Evolutionary conservation across 2,888 invertebrate species (phyloP).

Genomic region (Lamproptera curius): DNA sequence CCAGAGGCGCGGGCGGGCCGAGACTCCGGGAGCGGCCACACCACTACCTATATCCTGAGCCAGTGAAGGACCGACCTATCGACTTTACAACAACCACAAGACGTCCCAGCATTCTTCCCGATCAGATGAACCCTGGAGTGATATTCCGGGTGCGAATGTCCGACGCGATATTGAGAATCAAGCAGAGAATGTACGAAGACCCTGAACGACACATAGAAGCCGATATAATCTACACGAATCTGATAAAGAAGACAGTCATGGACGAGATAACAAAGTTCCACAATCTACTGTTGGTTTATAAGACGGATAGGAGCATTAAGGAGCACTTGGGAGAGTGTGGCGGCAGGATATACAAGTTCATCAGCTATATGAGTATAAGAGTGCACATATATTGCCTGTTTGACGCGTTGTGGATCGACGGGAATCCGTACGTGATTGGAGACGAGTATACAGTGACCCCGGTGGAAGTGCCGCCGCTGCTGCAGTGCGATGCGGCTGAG

Average conservation of each 20-base stretch:
- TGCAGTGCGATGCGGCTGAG: slow-evolving; percentile 68
- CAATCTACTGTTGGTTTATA: slow-evolving; percentile 64
- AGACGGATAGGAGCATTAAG: slow-evolving; percentile 65
- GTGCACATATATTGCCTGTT: slow-evolving; percentile 70
- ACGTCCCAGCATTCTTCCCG: slow-evolving; percentile 60
- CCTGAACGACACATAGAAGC: slow-evolving; percentile 67
- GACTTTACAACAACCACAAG: slow-evolving; percentile 58
- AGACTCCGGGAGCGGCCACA: slow-evolving; percentile 60
- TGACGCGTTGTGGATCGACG: slow-evolving; percentile 69
- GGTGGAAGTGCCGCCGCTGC: slow-evolving; percentile 62
- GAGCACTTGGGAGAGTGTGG: slow-evolving; percentile 71
- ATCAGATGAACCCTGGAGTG: slow-evolving; percentile 69
- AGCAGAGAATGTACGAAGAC: slow-evolving; percentile 70
- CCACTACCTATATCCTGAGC: slow-evolving; percentile 67
- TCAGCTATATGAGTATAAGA: slow-evolving; percentile 70
- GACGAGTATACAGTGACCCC: slow-evolving; percentile 70
- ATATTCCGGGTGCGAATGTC: slow-evolving; percentile 69
- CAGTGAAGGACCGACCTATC: slow-evolving; percentile 59
- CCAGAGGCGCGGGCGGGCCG: slow-evolving; percentile 44
- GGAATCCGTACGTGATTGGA: slow-evolving; percentile 68
- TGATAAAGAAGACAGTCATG: slow-evolving; percentile 68
- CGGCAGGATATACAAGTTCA: slow-evolving; percentile 67
- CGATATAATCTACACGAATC: slow-evolving; percentile 67
- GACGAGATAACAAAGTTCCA: slow-evolving; percentile 71
- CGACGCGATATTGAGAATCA: slow-evolving; percentile 64